These are phyloP conservation scores for Drosophila meridiana DNA, from an alignment of 2,888 invertebrate species.

Conservation along the genomic window DNA sequence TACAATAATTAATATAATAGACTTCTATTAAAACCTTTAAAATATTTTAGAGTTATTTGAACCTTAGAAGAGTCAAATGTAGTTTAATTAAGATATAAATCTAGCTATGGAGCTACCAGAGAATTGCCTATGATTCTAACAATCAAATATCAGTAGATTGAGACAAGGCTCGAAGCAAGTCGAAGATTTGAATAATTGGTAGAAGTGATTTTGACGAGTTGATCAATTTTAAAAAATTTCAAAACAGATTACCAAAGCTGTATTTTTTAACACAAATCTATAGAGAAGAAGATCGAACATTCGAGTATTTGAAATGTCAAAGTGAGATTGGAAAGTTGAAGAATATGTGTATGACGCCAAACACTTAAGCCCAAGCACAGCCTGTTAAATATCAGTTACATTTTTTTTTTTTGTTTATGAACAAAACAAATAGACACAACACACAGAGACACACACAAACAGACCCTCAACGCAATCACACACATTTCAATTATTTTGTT, in stretches of 20 bases:
- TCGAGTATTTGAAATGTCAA: neutral
- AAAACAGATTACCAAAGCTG: neutral
- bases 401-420: neutral
- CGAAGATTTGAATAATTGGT: neutral
- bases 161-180: neutral
- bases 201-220: neutral
- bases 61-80: too few relatives aligned
- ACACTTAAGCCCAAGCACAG: neutral
- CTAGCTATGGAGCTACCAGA: too few relatives aligned
- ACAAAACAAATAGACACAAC: neutral
- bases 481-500: slow-evolving; percentile 11
- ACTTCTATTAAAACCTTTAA: too few relatives aligned
- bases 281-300: neutral
- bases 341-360: neutral
- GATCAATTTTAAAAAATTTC: neutral
- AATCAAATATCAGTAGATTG: neutral
- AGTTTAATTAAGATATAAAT: too few relatives aligned
- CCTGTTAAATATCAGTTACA: neutral
- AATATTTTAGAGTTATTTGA: too few relatives aligned
- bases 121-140: too few relatives aligned
- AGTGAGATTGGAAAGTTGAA: neutral
- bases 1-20: too few relatives aligned
- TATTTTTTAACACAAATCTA: neutral
- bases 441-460: neutral
- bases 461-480: neutral